Evolutionary conservation across 2,797 vertebrate species (phyloP).

Genomic region (Helarctos malayanus): DNA sequence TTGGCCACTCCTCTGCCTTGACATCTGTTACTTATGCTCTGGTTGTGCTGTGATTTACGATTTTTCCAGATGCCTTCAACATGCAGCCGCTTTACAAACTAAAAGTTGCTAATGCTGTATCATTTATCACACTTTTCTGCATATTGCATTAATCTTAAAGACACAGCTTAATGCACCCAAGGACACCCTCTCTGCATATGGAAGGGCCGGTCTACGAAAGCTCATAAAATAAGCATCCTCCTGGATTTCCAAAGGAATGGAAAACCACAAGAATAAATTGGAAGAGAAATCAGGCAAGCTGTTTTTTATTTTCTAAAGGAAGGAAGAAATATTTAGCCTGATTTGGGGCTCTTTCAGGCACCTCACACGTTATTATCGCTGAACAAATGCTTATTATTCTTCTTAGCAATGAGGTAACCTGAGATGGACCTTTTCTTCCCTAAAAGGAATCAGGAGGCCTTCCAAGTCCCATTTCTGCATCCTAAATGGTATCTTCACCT

Average conservation of each 20-base stretch:
- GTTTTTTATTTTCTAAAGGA: constrained; percentile 73
- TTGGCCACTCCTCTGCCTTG: background rate
- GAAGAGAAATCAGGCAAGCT: constrained; percentile 66
- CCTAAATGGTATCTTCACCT: constrained; percentile 31
- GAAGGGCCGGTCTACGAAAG: background rate
- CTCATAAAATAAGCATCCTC: constrained; percentile 29
- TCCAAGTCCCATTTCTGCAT: background rate
- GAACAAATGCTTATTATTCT: constrained; percentile 52
- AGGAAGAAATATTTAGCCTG: constrained; percentile 54
- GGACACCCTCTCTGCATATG: background rate
- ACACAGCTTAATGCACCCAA: background rate
- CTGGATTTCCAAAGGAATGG: constrained; percentile 27
- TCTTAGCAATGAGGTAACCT: constrained; percentile 20
- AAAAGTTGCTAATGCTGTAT: background rate
- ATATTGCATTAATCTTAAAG: constrained; percentile 52
- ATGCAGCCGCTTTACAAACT: constrained; percentile 14
- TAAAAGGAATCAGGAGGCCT: constrained; percentile 62
- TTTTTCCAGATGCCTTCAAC: constrained; percentile 49
- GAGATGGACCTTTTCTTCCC: constrained; percentile 59
- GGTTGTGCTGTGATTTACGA: background rate
- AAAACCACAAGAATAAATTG: constrained; percentile 55
- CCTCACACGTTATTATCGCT: background rate
- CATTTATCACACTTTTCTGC: background rate
- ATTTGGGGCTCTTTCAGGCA: background rate
- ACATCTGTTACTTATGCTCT: background rate